phyloP scores from a whole-genome alignment of 2,797 vertebrate species.

The Chloroceryle amazona region DNA sequence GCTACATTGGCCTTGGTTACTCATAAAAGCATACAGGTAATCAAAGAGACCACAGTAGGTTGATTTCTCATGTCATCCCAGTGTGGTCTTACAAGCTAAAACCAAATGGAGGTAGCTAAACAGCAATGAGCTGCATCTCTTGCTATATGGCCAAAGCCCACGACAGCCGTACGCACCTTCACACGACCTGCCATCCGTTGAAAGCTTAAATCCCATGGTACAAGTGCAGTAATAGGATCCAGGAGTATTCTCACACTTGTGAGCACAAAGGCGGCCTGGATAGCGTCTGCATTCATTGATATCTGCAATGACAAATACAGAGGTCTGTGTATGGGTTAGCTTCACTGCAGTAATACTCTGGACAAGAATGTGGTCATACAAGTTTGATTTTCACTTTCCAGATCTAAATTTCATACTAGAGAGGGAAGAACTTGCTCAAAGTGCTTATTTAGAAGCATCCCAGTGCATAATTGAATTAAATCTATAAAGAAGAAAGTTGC shows the following conservation, averaged over 20 bases:
- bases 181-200: constrained; percentile 89
- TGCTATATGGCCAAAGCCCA: background rate
- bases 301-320: constrained; percentile 78
- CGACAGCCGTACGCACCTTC: constrained; percentile 86
- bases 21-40: background rate
- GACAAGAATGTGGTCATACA: background rate
- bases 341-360: background rate
- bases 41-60: background rate
- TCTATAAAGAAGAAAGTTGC: background rate
- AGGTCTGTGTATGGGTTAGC: background rate
- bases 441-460: background rate
- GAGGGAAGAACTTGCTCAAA: background rate
- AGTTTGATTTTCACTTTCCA: background rate
- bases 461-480: background rate
- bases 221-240: constrained; percentile 96
- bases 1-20: background rate
- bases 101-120: background rate
- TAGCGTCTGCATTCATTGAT: constrained; percentile 95
- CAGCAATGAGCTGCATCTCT: background rate
- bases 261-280: constrained; percentile 92
- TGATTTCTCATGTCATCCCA: background rate
- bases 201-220: constrained; percentile 91
- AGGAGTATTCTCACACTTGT: constrained; percentile 94
- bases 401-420: background rate
- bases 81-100: background rate